phyloP scores from a whole-genome alignment of 2,797 vertebrate species.

The Labroides dimidiatus region DNA sequence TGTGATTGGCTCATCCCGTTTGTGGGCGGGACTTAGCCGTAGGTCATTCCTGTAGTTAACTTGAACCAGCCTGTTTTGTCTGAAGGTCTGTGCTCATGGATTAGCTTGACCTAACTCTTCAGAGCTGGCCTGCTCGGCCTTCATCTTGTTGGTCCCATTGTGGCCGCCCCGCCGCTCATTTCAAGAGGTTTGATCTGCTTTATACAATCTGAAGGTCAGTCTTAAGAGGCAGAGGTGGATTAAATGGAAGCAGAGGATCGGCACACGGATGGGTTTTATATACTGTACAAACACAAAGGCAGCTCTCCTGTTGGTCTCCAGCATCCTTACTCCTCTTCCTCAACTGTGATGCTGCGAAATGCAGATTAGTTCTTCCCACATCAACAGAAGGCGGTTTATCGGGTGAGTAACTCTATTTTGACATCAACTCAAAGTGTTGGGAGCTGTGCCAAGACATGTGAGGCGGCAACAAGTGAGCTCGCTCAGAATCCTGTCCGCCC shows the following conservation, averaged over 20 bases:
- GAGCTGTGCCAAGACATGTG: conserved; percentile 52
- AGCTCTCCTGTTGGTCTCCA: background rate
- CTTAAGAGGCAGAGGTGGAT: conserved; percentile 22
- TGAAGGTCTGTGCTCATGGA: background rate
- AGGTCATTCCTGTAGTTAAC: too few relatives aligned
- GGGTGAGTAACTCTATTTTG: conserved; percentile 62
- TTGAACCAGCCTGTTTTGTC: background rate
- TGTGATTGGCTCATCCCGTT: too few relatives aligned
- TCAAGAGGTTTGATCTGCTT: background rate
- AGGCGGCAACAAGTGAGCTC: conserved; percentile 49
- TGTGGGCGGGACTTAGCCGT: too few relatives aligned
- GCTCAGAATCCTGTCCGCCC: conserved; percentile 49
- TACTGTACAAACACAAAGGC: background rate
- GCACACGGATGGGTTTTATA: background rate
- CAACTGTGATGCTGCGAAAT: conserved; percentile 37
- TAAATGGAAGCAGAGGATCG: conserved; percentile 16
- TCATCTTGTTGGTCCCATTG: conserved; percentile 23
- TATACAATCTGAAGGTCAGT: conserved; percentile 27
- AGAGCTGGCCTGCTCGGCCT: conserved; percentile 8
- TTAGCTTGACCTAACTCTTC: conserved; percentile 8
- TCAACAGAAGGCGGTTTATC: conserved; percentile 42
- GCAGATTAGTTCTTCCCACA: conserved; percentile 36
- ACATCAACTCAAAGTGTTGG: conserved; percentile 58
- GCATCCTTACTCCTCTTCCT: conserved; percentile 17
- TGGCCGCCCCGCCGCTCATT: conserved; percentile 9